phyloP scores from a whole-genome alignment of 2,113 vertebrate genomes.

The Sakesphorus luctuosus region DNA sequence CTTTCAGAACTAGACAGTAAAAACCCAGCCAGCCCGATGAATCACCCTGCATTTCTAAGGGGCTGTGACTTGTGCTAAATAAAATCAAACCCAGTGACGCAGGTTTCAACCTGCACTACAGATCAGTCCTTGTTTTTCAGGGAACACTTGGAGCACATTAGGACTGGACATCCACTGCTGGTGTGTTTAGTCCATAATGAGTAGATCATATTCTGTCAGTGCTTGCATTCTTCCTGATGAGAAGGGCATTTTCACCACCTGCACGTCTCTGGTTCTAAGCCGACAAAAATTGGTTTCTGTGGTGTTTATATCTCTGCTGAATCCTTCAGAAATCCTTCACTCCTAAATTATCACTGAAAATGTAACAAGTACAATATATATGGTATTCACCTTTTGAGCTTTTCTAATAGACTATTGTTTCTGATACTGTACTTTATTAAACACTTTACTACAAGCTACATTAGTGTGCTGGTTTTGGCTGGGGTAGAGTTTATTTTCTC shows the following conservation, averaged over 20 bases:
- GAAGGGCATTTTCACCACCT: not conserved
- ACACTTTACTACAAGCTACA: slow-evolving; percentile 71
- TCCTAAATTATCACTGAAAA: slow-evolving; percentile 2
- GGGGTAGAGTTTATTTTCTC: not conserved
- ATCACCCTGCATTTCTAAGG: not conserved
- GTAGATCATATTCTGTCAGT: not conserved
- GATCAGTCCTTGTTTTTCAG: not conserved
- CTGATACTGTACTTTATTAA: slow-evolving; percentile 74
- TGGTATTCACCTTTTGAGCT: slow-evolving; percentile 26
- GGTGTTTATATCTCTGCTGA: slow-evolving; percentile 12
- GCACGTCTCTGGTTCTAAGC: not conserved
- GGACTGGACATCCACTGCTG: not conserved
- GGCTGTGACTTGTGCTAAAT: not conserved
- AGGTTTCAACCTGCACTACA: not conserved
- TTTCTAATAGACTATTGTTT: slow-evolving; percentile 69
- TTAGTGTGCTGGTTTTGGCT: not conserved
- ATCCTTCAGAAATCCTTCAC: slow-evolving; percentile 21
- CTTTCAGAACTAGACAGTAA: not conserved
- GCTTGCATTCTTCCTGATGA: not conserved
- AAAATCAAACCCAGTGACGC: not conserved
- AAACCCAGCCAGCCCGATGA: not conserved
- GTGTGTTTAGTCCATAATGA: not conserved
- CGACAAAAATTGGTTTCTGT: not conserved
- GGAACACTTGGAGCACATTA: not conserved
- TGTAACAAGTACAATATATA: slow-evolving; percentile 22